Base-by-base conservation (phyloP, 2,113 vertebrate species). In the Tylochromis polylepis region DNA sequence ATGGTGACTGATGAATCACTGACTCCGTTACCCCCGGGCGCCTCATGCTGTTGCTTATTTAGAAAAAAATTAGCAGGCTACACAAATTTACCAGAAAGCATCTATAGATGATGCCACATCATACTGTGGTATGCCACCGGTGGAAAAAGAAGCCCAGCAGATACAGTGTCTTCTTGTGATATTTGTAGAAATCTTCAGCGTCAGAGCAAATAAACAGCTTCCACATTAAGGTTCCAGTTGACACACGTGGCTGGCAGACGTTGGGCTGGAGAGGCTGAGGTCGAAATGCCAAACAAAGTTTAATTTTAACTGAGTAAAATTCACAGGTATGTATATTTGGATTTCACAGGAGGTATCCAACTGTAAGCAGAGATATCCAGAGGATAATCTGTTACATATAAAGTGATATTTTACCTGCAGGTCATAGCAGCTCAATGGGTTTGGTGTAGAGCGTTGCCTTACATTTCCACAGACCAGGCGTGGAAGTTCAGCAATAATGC, bases 1-100 rank as follows among this genome's bases (percentile, higher is more conserved):
- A 93, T 89, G 81, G 89, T 51, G 89, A 88, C 88, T 90, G 88
- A 93, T 93, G 90, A 93, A 87, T 94, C 89, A 84, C 83, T 41
- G 87, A 70, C 82, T 84, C 82, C 75, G 46, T 87, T 67, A 81
- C 85, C 91, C 70, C 49, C 38, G 14, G 87, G 85, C 82, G 36
- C 11, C 83, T 85, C 82, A 36, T 81, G 85, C 87, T 72, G 85
- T 20, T 58, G 77, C 81, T 80, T 86, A 57, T 88, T 90, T 81
- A 29, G 78, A 81, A 56, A 88, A 83, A 75, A 81, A 81, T 75
- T 36, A 87, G 75, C 75, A 56, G 41, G 84, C 82, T 88, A 27
- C 81, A 83, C 79, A 72, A 81, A 80, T 87, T 92, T 85, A 38
- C 49, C 75, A 70, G 75, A 81, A 83, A 89, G 84, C 62, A 2